Conservation (phyloP, 1,140 invertebrate genomes). For the Wiebesia pumilae region DNA sequence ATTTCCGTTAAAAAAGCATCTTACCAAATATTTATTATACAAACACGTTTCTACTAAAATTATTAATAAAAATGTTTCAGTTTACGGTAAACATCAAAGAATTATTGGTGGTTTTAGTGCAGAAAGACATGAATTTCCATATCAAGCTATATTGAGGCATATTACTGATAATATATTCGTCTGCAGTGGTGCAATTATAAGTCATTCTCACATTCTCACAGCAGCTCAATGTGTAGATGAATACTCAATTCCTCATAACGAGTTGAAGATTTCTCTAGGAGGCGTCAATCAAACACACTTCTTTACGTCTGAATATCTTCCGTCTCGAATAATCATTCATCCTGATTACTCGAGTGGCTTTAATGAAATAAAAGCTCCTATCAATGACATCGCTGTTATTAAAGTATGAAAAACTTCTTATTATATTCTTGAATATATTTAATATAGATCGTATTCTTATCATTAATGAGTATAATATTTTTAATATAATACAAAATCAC, state of each 20-base stretch:
- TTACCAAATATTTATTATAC: too few species aligned
- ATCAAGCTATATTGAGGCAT: neutral
- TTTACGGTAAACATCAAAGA: neutral
- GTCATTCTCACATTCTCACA: neutral
- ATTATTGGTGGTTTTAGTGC: neutral
- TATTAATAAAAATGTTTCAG: neutral
- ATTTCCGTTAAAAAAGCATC: too few species aligned
- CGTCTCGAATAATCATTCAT: neutral
- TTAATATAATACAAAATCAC: too few species aligned
- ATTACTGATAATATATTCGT: neutral
- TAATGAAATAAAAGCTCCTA: neutral
- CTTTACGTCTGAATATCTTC: too few species aligned
- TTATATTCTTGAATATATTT: too few species aligned
- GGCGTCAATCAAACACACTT: too few species aligned
- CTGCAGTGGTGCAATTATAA: constrained; percentile 13
- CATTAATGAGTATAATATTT: too few species aligned
- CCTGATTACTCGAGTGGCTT: neutral
- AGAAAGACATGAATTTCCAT: neutral
- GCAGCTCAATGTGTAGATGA: constrained; percentile 18
- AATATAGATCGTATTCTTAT: too few species aligned
- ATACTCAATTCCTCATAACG: neutral
- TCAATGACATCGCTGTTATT: constrained; percentile 10
- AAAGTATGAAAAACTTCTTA: too few species aligned
- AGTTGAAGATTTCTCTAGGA: neutral
- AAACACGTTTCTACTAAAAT: too few species aligned